Evolutionary conservation across 2,113 vertebrate species (phyloP).

Genomic region (Tyto alba): DNA sequence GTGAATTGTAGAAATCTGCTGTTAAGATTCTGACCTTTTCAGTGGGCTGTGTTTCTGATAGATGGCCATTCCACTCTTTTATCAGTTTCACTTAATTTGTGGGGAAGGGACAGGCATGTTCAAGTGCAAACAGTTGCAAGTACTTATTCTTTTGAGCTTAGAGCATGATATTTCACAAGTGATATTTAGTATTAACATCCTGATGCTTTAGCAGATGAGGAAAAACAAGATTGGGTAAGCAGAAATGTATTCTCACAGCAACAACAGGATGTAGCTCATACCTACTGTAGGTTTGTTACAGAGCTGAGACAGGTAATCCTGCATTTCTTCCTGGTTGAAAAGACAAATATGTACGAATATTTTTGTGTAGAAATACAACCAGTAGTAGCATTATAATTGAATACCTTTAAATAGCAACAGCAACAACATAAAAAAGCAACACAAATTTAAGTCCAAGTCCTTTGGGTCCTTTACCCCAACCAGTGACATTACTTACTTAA

Average conservation of each 20-base stretch:
- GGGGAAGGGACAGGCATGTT: neutral
- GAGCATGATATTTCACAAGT: neutral
- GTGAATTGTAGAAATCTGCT: conserved; percentile 34
- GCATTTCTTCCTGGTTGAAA: neutral
- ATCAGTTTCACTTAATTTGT: conserved; percentile 26
- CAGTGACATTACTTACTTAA: neutral
- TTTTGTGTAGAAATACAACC: neutral
- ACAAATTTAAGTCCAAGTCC: neutral
- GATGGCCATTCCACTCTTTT: conserved; percentile 5
- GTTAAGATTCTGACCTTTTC: conserved; percentile 41
- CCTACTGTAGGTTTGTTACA: neutral
- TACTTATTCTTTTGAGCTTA: neutral
- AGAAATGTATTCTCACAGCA: neutral
- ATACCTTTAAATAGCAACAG: neutral
- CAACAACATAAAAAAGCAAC: neutral
- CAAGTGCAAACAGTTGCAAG: neutral
- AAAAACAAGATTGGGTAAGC: neutral
- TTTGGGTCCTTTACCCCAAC: neutral
- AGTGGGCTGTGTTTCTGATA: neutral
- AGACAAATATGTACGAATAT: neutral
- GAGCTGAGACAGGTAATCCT: neutral
- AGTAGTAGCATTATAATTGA: neutral
- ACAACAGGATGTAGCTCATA: neutral
- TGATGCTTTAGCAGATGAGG: neutral
- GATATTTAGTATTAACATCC: neutral